These are phyloP conservation scores for Buphagus erythrorhynchus DNA, from an alignment of 2,797 vertebrate genomes.

Conservation along the genomic window DNA sequence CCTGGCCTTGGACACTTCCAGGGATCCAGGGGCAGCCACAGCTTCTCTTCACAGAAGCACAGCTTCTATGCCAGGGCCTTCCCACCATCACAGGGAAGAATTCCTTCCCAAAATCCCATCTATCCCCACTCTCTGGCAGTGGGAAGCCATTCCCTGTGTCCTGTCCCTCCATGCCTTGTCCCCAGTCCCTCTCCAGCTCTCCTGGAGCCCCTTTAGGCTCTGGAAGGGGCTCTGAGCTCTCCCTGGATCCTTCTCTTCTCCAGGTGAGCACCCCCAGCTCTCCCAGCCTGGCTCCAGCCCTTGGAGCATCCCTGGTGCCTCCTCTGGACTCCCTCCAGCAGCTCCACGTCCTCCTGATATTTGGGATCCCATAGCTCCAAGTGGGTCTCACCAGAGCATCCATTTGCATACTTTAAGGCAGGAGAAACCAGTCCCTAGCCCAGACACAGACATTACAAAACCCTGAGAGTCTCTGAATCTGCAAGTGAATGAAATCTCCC, in stretches of 20 bases:
- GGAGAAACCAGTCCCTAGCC: neutral
- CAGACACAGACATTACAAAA: neutral
- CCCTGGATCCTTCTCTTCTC: neutral
- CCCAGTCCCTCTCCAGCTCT: neutral
- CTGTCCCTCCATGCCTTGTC: neutral
- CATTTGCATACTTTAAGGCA: neutral
- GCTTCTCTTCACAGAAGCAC: too few relatives aligned
- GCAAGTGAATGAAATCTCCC: neutral
- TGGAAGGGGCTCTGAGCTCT: neutral
- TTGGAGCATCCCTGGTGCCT: fast-evolving
- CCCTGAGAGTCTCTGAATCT: neutral
- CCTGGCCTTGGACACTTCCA: neutral
- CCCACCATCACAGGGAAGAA: fast-evolving
- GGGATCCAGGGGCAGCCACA: neutral
- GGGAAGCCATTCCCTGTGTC: neutral
- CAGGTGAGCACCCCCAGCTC: neutral
- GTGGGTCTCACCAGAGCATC: neutral
- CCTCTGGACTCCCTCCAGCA: neutral
- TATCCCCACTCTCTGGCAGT: fast-evolving
- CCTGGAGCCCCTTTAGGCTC: neutral
- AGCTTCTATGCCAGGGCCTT: fast-evolving
- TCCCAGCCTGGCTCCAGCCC: neutral
- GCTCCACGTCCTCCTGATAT: fast-evolving
- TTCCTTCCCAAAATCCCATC: neutral
- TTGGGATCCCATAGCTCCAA: neutral